phyloP scores from a whole-genome alignment of 2,888 invertebrate species.

The Eupithecia vulgata region DNA sequence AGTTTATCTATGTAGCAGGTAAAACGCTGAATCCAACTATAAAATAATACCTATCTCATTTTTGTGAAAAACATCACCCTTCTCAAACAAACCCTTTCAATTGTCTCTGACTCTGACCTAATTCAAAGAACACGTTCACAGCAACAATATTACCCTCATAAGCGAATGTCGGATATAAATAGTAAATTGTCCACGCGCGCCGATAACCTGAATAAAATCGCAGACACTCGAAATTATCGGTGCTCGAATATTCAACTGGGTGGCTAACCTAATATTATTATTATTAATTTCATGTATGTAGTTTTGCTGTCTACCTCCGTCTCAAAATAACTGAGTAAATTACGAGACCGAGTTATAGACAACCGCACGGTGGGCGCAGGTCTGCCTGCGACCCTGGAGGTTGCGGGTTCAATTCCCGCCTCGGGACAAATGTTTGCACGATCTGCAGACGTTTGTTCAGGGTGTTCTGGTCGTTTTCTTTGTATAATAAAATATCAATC shows the following conservation, averaged over 20 bases:
- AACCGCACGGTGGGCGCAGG: too few species aligned
- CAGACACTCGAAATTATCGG: conserved; percentile 25
- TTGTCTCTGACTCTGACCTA: conserved; percentile 19
- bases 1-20: too few species aligned
- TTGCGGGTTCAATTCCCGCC: too few species aligned
- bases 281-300: conserved; percentile 5
- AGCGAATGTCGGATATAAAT: conserved; percentile 10
- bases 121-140: conserved; percentile 16
- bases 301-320: background rate
- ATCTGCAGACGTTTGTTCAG: too few species aligned
- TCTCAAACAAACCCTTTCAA: background rate
- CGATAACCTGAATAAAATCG: conserved; percentile 27
- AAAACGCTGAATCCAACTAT: too few species aligned
- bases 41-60: too few species aligned
- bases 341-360: too few species aligned
- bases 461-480: too few species aligned
- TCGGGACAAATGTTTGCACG: too few species aligned
- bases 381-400: too few species aligned
- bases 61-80: too few species aligned
- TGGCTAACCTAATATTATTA: background rate
- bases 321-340: background rate
- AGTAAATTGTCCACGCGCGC: conserved; percentile 10
- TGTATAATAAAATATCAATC: too few species aligned
- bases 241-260: conserved; percentile 15
- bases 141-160: conserved; percentile 15